Percentiles rank a stretch among this genome's conserved stretches.
Conservation (phyloP, 2,888 invertebrate species). For the Adela reaumurella region DNA sequence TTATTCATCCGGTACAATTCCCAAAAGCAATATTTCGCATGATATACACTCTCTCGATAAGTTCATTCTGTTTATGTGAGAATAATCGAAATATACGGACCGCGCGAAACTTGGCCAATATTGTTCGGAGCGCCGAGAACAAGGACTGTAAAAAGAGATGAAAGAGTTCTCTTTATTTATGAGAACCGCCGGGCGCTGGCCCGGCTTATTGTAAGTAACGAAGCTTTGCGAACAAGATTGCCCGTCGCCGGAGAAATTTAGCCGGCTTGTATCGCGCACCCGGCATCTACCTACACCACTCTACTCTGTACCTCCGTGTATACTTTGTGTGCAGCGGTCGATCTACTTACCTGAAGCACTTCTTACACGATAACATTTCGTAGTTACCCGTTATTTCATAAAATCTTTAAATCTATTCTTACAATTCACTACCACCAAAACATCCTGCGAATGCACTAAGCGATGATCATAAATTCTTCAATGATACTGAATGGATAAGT, state of each 20-base stretch:
- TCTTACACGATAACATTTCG: too few species aligned
- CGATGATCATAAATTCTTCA: background rate
- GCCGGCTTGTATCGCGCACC: background rate
- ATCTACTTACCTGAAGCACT: too few species aligned
- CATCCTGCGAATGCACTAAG: too few species aligned
- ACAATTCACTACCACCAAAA: too few species aligned
- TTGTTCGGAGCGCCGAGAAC: background rate
- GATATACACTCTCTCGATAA: conserved; percentile 20
- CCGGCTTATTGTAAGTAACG: conserved; percentile 8
- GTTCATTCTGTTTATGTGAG: conserved; percentile 17
- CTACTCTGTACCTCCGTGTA: too few species aligned
- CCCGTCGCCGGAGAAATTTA: conserved; percentile 1
- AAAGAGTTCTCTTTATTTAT: conserved; percentile 7
- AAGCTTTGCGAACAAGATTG: conserved; percentile 9
- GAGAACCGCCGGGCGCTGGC: conserved; percentile 5
- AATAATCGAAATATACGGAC: conserved; percentile 17
- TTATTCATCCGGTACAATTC: conserved; percentile 6
- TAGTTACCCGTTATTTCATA: too few species aligned
- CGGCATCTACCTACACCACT: too few species aligned
- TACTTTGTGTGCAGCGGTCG: too few species aligned
- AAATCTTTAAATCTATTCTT: too few species aligned
- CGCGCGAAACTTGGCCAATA: conserved; percentile 2
- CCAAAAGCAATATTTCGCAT: conserved; percentile 16
- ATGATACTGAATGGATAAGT: background rate
- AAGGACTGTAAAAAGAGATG: conserved; percentile 3